These are phyloP conservation scores for Sesia bembeciformis DNA, from an alignment of 2,888 invertebrate genomes.

Conservation along the genomic window DNA sequence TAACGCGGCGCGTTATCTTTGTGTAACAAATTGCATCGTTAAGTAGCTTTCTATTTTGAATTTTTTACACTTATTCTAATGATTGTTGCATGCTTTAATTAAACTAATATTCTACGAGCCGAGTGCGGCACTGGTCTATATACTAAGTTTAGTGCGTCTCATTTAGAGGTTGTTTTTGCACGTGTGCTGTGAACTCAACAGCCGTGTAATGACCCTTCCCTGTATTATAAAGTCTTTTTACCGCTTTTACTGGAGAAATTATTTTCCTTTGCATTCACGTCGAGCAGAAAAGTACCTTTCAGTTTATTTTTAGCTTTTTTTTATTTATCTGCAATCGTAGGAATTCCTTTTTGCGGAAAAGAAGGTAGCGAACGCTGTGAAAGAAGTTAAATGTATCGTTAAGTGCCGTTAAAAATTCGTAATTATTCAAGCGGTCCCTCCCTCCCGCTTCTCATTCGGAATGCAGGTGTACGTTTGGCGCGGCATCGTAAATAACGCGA, in stretches of 20 bases:
- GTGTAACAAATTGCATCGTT: no score
- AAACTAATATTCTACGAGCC: no score
- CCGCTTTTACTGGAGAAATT: conserved; percentile 47
- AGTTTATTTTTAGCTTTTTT: conserved; percentile 31
- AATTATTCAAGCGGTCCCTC: conserved; percentile 8
- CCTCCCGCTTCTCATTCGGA: conserved; percentile 11
- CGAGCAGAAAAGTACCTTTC: conserved; percentile 50
- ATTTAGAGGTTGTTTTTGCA: conserved; percentile 47
- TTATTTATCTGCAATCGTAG: conserved; percentile 17
- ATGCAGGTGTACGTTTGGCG: conserved; percentile 9
- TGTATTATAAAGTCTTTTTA: conserved; percentile 59
- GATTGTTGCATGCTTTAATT: no score
- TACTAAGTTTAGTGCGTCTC: conserved; percentile 5
- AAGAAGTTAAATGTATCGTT: conserved; percentile 22
- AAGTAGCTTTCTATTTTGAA: no score
- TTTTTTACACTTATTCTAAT: no score
- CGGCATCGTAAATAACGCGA: conserved; percentile 19
- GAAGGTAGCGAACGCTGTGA: not conserved
- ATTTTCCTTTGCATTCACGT: conserved; percentile 48
- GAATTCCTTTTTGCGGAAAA: not conserved
- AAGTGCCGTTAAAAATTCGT: conserved; percentile 8
- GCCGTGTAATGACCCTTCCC: conserved; percentile 58
- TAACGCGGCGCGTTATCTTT: no score
- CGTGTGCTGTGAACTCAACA: conserved; percentile 56
- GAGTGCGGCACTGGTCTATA: not conserved